Percentiles rank a stretch among this genome's conserved stretches.
These are phyloP conservation scores for Rhaphigaster nebulosa DNA, from an alignment of 2,888 invertebrate genomes.

Conservation along the genomic window DNA sequence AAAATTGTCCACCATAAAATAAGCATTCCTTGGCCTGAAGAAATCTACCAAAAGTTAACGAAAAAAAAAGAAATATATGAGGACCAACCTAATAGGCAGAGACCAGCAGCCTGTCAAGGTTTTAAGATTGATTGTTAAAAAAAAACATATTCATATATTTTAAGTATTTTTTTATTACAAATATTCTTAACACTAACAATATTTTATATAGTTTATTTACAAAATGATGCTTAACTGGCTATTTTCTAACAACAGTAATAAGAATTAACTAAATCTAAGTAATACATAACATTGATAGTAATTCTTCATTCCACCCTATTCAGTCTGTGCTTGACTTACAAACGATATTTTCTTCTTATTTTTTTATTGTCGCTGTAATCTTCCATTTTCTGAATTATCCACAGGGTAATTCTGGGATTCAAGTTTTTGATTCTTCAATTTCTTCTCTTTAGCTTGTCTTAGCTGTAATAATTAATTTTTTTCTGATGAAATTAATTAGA, in stretches of 20 bases:
- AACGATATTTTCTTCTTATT: not conserved
- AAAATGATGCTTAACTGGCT: not conserved
- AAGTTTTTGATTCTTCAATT: conserved; percentile 39
- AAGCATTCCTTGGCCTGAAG: too few relatives aligned
- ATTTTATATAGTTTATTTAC: conserved; percentile 3
- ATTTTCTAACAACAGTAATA: not conserved
- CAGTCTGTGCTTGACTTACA: conserved; percentile 4
- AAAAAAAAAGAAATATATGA: too few relatives aligned
- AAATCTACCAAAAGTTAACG: too few relatives aligned
- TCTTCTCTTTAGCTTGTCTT: conserved; percentile 55
- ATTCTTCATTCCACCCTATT: not conserved
- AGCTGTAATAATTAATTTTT: conserved; percentile 48
- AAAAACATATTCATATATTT: too few relatives aligned
- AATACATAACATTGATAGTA: not conserved
- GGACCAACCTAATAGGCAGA: too few relatives aligned
- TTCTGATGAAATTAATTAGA: too few relatives aligned
- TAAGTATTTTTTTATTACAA: too few relatives aligned
- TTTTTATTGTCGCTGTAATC: not conserved
- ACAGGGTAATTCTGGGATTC: conserved; percentile 58
- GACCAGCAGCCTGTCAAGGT: too few relatives aligned
- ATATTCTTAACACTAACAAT: not conserved
- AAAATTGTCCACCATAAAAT: too few relatives aligned
- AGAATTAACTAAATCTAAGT: not conserved
- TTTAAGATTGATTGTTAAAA: too few relatives aligned
- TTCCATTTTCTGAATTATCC: not conserved